Evolutionary conservation across 2,888 invertebrate species (phyloP), one percentile per base, ranked within the genome.

Genomic region (Lymantria monacha): DNA sequence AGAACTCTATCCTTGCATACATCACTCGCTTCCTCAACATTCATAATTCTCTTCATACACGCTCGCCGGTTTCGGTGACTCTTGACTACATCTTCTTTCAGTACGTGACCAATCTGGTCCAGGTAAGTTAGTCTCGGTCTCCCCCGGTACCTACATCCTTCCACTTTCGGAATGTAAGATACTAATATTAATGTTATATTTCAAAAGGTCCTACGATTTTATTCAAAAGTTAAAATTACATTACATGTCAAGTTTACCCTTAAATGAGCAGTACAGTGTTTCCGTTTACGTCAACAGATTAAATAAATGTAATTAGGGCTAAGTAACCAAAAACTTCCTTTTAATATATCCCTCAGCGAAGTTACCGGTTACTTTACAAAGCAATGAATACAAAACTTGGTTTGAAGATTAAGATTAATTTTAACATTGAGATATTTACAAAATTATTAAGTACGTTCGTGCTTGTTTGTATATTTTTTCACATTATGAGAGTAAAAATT

Each of bases 211-310:
- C 10, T 33, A 8, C 9, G 33, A 2, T 12, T 38, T 40, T 37
- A 13, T 37, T 42, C 22, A 45, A 38, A 48, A 44, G 44, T 36
- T 48, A 14, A 12, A 43, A 44, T 22, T 40, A 33, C 33, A 33
- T 33, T 33, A 48, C 42, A 52, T 30, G 9, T 10, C 9, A 43
- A 50, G 37, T 43, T 46, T 38, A 10, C 30, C 13, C 13, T 8
- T 37, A 43, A 43, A 50, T 36, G 44, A 37, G 36, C 44, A 45
- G 44, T 45, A 37, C 14, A 33, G 10, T 33, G 13, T 44, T 36
- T 33, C 31, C 7, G 13, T 42, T n/a, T 14, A 1, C 36, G 44
- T 15, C 14, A 33, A 14, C 13, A 30, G 33, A 44, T 15, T 15
- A 11, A 44, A 9, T 30, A 31, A 44, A 44, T 44, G 9, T 31